Evolutionary conservation across 2,888 invertebrate genomes (phyloP).

Genomic region (Lithophane leautieri): DNA sequence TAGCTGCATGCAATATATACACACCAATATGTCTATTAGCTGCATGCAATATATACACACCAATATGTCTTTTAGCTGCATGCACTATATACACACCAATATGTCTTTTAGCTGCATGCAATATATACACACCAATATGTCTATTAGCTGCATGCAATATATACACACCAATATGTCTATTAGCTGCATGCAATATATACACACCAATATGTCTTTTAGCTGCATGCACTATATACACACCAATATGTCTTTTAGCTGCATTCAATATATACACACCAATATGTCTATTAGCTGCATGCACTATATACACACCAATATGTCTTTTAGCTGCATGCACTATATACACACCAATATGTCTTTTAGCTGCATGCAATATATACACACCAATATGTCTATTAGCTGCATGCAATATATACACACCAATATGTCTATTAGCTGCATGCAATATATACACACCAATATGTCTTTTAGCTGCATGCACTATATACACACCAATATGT

Average conservation of each 20-base stretch:
- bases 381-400: background rate
- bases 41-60: background rate
- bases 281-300: too few species aligned
- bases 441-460: background rate
- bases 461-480: background rate
- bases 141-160: background rate
- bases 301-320: background rate
- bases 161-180: background rate
- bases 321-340: background rate
- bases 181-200: background rate
- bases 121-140: background rate
- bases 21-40: too few species aligned
- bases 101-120: too few species aligned
- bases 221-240: background rate
- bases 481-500: too few species aligned
- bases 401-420: too few species aligned
- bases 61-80: too few species aligned
- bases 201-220: too few species aligned
- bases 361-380: background rate
- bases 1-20: background rate
- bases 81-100: background rate
- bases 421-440: background rate
- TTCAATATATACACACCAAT: background rate
- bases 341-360: background rate
- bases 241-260: too few species aligned